phyloP scores from a whole-genome alignment of 23 tunicate species.

The Ascidia mentula region DNA sequence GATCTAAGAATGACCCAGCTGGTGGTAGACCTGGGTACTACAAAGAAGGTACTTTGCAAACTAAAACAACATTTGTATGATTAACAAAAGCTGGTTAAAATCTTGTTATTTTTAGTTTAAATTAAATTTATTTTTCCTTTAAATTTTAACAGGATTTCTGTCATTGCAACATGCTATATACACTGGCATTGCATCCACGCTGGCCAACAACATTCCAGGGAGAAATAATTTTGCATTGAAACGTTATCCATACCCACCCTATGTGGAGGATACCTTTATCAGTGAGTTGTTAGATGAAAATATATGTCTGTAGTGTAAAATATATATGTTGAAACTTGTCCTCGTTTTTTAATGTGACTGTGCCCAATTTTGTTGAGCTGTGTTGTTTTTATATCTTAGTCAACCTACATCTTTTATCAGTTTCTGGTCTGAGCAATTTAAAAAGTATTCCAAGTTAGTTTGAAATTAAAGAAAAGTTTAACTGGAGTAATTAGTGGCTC shows the following conservation, averaged over 20 bases:
- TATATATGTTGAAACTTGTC: too few species aligned
- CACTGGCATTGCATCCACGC: slow-evolving; percentile 33
- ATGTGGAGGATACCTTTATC: slow-evolving; percentile 65
- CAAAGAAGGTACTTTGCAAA: slow-evolving; percentile 55
- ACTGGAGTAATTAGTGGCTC: too few species aligned
- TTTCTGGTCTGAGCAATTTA: too few species aligned
- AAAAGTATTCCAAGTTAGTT: too few species aligned
- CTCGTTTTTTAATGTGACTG: too few species aligned
- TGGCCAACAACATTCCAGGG: slow-evolving; percentile 1
- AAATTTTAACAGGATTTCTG: slow-evolving; percentile 51
- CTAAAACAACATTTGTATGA: neutral
- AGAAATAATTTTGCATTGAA: slow-evolving; percentile 15
- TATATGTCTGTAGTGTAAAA: too few species aligned
- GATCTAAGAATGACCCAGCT: slow-evolving; percentile 14
- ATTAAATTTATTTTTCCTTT: neutral
- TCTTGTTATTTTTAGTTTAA: neutral
- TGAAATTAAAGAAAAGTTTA: too few species aligned
- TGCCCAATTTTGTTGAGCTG: too few species aligned
- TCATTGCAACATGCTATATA: slow-evolving; percentile 73
- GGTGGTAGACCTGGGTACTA: slow-evolving; percentile 87
- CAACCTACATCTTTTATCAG: too few species aligned
- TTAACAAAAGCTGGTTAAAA: neutral
- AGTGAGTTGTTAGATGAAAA: too few species aligned
- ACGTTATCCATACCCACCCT: slow-evolving; percentile 83
- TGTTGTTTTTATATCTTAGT: too few species aligned